These are phyloP conservation scores for Sepioteuthis lessoniana DNA, from an alignment of 2,888 invertebrate genomes.

Conservation along the genomic window DNA sequence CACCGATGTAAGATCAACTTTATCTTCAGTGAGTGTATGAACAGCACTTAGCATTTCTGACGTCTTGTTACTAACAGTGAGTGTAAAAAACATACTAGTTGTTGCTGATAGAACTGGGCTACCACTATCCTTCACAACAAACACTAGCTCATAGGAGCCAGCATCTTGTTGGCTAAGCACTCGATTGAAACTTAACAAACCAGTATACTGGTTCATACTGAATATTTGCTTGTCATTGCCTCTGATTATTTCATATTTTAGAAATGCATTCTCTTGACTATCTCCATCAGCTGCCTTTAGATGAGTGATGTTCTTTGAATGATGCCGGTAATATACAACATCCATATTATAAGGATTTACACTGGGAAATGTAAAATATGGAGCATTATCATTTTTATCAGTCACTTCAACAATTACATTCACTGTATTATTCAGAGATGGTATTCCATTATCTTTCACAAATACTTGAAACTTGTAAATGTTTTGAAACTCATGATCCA, in stretches of 20 bases:
- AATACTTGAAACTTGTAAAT: constrained; percentile 23
- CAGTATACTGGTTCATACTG: constrained; percentile 7
- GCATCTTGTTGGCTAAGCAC: constrained; percentile 33
- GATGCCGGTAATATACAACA: constrained; percentile 9
- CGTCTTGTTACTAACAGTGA: neutral
- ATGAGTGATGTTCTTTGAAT: neutral
- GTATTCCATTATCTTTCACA: constrained; percentile 23
- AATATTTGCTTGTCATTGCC: constrained; percentile 33
- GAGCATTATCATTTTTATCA: constrained; percentile 33
- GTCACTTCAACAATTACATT: constrained; percentile 1
- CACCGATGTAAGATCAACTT: constrained; percentile 6
- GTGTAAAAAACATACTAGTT: neutral
- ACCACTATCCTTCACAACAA: constrained; percentile 12
- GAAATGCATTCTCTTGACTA: constrained; percentile 33
- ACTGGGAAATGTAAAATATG: constrained; percentile 33
- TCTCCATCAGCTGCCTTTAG: constrained; percentile 33
- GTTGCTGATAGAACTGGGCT: constrained; percentile 13
- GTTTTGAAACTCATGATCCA: constrained; percentile 33
- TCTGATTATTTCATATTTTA: constrained; percentile 23
- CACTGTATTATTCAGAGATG: constrained; percentile 21
- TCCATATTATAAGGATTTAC: neutral
- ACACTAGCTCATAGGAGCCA: neutral
- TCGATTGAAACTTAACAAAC: neutral
- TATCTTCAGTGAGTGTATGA: neutral
- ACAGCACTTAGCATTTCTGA: neutral